Evolutionary conservation across 2,888 invertebrate genomes (phyloP), one percentile per base, ranked within the genome.

Genomic region (Octodonta nipae): DNA sequence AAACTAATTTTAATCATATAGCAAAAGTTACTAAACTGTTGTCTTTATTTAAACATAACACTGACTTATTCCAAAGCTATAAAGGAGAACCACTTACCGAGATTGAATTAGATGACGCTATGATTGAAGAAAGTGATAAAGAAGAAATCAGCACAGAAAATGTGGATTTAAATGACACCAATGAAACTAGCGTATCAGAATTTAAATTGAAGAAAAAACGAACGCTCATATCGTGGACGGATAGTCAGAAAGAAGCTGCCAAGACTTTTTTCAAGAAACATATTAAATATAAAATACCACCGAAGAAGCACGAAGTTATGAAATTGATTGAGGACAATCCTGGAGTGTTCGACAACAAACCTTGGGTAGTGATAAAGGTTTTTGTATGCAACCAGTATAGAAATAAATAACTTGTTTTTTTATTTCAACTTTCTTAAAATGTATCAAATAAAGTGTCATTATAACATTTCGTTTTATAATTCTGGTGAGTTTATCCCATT

Each of bases 41-140:
- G 8, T n/a, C 44, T 7, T 22, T 43, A 11, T 35, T 41, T 32
- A 37, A 44, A 31, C 31, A 41, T 30, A 42, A 40, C n/a, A 16
- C 13, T n/a, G n/a, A n/a, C n/a, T n/a, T n/a, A 24, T 27, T 25
- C 7, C 34, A 13, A 17, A 12, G 37, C 33, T 37, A 24, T 35
- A 40, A 45, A 41, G 44, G 45, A 26, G 42, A 44, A 38, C 20
- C 34, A 10, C 31, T 46, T 12, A 34, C 37, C 25, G 42, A 45
- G 28, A 45, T 45, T 29, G 28, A 38, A 12, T 11, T 38, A 22
- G 30, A 42, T 29, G n/a, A 36, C 2, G 14, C 14, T 3, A 11
- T 30, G 2, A 24, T 30, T 2, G 26, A 30, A 26, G 17, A 25
- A 16, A 10, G 26, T 17, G 26, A 30, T 2, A 30, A 20, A 20